A percentile compares a stretch with the other conserved stretches of the same genome.
phyloP scores from a whole-genome alignment of 2,888 invertebrate genomes.

The Antheraea yamamai region DNA sequence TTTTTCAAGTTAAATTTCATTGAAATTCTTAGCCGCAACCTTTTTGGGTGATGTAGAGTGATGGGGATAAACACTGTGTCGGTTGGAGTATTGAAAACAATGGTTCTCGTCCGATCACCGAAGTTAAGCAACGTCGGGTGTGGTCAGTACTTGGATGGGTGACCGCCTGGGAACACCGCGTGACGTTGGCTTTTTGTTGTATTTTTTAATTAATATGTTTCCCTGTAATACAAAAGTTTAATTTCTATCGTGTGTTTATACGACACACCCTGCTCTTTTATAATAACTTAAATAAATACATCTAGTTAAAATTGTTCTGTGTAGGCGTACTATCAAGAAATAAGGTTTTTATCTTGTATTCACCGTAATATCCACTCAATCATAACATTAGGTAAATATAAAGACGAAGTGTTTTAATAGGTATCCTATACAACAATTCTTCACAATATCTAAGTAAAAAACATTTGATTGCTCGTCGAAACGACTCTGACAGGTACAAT shows the following conservation, averaged over 20 bases:
- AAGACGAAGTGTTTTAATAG: background rate
- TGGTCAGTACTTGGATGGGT: constrained; percentile 78
- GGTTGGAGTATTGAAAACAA: constrained; percentile 38
- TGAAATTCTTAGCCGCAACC: no score
- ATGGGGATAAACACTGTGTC: no score
- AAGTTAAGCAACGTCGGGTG: constrained; percentile 78
- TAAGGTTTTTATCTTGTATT: no score
- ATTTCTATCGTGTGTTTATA: background rate
- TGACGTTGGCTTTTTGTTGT: constrained; percentile 62
- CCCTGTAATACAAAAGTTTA: no score
- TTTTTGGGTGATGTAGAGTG: no score
- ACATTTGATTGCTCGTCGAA: background rate
- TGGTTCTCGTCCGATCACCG: constrained; percentile 79
- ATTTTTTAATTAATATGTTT: no score
- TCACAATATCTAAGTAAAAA: background rate
- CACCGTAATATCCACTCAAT: background rate
- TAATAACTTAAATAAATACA: background rate
- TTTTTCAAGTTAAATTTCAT: no score
- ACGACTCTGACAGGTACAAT: constrained; percentile 1
- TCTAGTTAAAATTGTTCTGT: background rate
- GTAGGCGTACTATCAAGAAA: background rate
- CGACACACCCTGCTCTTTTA: background rate
- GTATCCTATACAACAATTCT: background rate
- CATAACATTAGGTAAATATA: background rate
- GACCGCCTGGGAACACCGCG: constrained; percentile 75